These are phyloP conservation scores for Labeo rohita DNA, from an alignment of 2,113 vertebrate species.

Conservation along the genomic window DNA sequence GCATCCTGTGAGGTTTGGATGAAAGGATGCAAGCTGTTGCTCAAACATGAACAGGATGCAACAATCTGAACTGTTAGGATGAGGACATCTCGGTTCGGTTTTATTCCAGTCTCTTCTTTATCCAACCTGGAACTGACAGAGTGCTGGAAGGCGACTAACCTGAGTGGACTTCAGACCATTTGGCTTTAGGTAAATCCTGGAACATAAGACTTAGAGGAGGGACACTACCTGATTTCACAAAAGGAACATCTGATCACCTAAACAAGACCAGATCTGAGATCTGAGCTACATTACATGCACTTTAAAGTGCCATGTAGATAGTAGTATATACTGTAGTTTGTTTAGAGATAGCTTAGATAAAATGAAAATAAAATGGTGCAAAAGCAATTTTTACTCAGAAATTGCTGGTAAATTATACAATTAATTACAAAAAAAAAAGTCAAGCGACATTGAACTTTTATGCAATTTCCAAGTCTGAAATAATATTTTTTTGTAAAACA, in stretches of 20 bases:
- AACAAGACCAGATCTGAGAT: neutral
- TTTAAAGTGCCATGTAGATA: neutral
- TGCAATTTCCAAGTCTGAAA: neutral
- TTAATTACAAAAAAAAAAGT: too few species aligned
- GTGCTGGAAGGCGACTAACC: neutral
- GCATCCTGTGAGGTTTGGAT: neutral
- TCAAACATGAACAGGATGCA: neutral
- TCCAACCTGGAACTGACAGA: neutral
- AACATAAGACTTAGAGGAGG: constrained; percentile 10
- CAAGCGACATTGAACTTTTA: neutral
- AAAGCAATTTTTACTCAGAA: neutral
- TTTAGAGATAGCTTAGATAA: neutral
- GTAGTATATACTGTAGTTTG: neutral
- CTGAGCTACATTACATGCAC: neutral
- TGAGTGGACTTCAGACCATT: neutral
- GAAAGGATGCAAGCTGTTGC: neutral
- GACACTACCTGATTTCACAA: neutral
- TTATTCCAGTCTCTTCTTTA: neutral
- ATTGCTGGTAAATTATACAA: neutral
- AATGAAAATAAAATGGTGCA: too few species aligned
- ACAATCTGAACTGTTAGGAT: neutral
- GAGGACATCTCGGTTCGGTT: neutral
- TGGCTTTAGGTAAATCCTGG: constrained; percentile 34
- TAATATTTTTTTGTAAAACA: too few species aligned
- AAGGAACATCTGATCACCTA: neutral